Evolutionary conservation across 2,113 vertebrate genomes (phyloP), one percentile per base, ranked within the genome.

Genomic region (Caracal caracal): DNA sequence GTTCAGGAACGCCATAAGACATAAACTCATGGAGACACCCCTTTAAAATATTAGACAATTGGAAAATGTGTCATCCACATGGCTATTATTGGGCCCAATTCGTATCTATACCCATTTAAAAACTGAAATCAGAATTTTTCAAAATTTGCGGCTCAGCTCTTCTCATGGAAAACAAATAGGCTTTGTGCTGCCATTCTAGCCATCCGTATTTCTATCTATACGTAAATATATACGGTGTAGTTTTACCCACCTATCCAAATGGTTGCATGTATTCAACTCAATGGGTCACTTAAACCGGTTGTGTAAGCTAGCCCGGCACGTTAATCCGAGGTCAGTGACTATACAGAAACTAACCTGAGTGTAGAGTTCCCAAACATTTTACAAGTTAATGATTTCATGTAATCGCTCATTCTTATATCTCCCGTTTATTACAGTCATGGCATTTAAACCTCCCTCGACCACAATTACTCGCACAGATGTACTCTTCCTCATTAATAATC

Each of bases 31-130:
- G 82, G 82, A 88, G 43, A 88, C 80, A 68, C 73, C 93, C 84
- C 91, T 70, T 97, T 85, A 95, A 98, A 98, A 95, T 86, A 89
- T 79, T 22, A 92, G 91, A 40, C 96, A 89, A 95, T 28, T 65
- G 0, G 4, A 92, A 97, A 98, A 97, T 35, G 65, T 78, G 4
- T 75, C 47, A 81, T 33, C 61, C 26, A 95, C 19, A 70, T 1
- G n/a, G 90, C 63, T 8, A 30, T 49, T 94, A 30, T 16, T 89
- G 66, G 26, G 56, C 66, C 78, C 53, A 82, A 47, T 88, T 85
- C 13, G 15, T 70, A 79, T 56, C 81, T 86, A 68, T 40, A 53
- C 9, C 65, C 65, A 51, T 37, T 81, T 95, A 83, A 78, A 75
- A 94, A 83, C 79, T 73, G n/a, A 89, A 97, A 94, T 68, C 12